Evolutionary conservation across 2,113 vertebrate genomes (phyloP).

Genomic region (Toxostoma redivivum): DNA sequence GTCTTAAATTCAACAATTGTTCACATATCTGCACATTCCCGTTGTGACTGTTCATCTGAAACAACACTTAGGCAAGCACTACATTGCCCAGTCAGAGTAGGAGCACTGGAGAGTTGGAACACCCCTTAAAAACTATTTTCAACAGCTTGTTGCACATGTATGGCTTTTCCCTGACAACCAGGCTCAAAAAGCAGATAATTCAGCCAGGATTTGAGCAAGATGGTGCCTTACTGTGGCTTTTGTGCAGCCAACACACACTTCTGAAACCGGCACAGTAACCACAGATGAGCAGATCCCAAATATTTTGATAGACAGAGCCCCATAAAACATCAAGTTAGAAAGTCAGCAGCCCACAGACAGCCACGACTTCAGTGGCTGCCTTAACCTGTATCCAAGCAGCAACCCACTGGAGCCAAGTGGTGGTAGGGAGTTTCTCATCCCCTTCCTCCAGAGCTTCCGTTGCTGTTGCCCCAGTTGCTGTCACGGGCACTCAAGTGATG

Average conservation of each 20-base stretch:
- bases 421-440: conserved; percentile 41
- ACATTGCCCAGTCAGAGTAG: neutral
- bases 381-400: conserved; percentile 34
- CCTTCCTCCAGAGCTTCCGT: conserved; percentile 27
- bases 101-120: neutral
- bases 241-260: neutral
- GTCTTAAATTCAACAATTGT: neutral
- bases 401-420: conserved; percentile 3
- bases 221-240: neutral
- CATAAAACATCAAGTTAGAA: conserved; percentile 12
- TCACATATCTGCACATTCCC: neutral
- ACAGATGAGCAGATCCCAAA: conserved; percentile 18
- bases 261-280: neutral
- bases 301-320: conserved; percentile 46
- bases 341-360: neutral
- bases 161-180: neutral
- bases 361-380: neutral
- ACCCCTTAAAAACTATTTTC: neutral
- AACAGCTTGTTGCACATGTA: neutral
- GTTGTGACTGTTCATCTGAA: neutral
- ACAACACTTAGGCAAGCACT: neutral
- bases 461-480: neutral
- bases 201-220: neutral
- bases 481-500: neutral
- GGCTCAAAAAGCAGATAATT: neutral